Conservation (phyloP, 2,888 invertebrate species). For the Tiphia femorata region DNA sequence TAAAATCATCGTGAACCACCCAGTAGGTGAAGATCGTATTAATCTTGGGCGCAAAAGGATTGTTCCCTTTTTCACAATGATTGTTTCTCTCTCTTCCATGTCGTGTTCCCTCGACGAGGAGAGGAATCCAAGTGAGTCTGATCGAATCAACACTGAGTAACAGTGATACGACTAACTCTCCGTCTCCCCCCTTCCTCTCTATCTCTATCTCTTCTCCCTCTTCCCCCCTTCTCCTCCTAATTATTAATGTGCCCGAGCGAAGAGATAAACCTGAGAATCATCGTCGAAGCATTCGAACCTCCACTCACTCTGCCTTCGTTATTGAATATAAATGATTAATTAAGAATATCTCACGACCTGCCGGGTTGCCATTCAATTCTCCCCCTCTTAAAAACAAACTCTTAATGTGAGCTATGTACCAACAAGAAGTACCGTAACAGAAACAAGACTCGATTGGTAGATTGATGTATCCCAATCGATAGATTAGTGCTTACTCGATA, state of each 20-base stretch:
- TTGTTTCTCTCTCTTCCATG: conserved; percentile 33
- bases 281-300: conserved; percentile 47
- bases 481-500: too few species aligned
- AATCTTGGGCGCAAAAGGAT: conserved; percentile 18
- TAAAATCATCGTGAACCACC: conserved; percentile 7
- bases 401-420: too few species aligned
- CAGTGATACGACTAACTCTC: conserved; percentile 44
- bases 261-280: conserved; percentile 55
- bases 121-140: conserved; percentile 43
- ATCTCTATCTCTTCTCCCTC: conserved; percentile 18
- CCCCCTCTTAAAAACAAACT: conserved; percentile 40
- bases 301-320: conserved; percentile 44
- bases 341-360: conserved; percentile 52
- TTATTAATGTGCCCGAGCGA: conserved; percentile 53
- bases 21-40: conserved; percentile 16
- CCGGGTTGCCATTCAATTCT: conserved; percentile 36
- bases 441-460: too few species aligned
- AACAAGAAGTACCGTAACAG: too few species aligned
- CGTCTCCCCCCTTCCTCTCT: conserved; percentile 14
- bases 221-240: conserved; percentile 37
- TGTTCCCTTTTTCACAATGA: conserved; percentile 21
- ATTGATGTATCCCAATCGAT: too few species aligned
- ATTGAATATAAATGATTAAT: conserved; percentile 59
- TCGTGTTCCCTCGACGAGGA: conserved; percentile 26
- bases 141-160: conserved; percentile 52